Evolutionary conservation across 2,797 vertebrate species (phyloP).

Genomic region (Propithecus perrieri): DNA sequence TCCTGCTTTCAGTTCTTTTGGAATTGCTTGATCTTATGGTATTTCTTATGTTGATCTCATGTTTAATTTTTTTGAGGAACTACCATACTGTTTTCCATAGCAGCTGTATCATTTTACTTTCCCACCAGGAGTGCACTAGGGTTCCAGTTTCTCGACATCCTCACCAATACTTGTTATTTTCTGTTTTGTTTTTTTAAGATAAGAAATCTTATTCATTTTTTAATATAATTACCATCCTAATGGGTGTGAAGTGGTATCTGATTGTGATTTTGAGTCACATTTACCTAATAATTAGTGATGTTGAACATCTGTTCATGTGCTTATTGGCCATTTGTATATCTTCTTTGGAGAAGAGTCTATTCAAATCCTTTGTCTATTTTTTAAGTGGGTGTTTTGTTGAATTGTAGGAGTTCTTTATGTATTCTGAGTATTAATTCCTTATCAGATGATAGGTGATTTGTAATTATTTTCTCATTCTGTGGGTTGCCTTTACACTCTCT

Average conservation of each 20-base stretch:
- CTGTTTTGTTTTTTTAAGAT: neutral
- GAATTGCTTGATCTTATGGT: neutral
- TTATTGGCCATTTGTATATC: neutral
- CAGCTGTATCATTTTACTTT: neutral
- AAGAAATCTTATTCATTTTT: neutral
- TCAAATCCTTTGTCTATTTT: neutral
- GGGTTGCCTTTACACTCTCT: neutral
- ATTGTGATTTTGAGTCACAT: constrained; percentile 10
- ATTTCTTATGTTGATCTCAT: neutral
- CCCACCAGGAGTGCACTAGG: neutral
- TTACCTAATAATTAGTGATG: neutral
- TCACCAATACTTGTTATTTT: neutral
- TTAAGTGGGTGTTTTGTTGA: neutral
- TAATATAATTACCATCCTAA: neutral
- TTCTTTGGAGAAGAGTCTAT: neutral
- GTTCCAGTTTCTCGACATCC: neutral
- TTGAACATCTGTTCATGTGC: neutral
- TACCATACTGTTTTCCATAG: neutral
- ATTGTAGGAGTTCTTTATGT: neutral
- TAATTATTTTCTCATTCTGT: neutral
- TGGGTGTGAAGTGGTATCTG: neutral
- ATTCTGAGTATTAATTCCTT: neutral
- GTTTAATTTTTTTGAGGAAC: neutral
- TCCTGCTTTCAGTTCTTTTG: neutral
- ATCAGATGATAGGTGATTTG: neutral